Conservation (phyloP, 2,888 invertebrate species). For the Lepidochitona cinerea region DNA sequence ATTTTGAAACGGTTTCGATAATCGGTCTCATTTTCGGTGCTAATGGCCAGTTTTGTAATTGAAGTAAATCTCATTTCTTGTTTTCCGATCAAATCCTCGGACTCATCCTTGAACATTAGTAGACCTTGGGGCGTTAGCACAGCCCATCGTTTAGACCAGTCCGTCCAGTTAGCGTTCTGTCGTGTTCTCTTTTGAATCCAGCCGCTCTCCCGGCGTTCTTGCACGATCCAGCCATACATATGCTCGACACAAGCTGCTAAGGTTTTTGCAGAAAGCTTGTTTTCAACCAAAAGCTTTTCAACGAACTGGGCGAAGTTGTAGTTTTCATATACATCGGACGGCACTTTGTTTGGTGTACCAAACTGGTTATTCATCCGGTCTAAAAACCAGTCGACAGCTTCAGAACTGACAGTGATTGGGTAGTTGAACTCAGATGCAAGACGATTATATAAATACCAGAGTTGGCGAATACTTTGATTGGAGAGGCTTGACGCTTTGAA, state of each 20-base stretch:
- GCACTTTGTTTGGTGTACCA: background rate
- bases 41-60: too few relatives aligned
- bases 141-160: constrained; percentile 32
- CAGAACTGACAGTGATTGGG: constrained; percentile 23
- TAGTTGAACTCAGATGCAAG: constrained; percentile 23
- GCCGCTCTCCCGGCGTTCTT: constrained; percentile 27
- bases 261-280: constrained; percentile 11
- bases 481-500: too few relatives aligned
- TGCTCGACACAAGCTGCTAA: constrained; percentile 22
- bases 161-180: constrained; percentile 37
- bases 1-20: constrained; percentile 25
- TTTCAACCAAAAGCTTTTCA: background rate
- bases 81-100: background rate
- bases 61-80: too few relatives aligned
- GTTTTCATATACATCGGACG: background rate
- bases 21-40: background rate
- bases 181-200: constrained; percentile 30
- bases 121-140: constrained; percentile 11
- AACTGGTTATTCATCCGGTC: constrained; percentile 20
- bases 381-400: constrained; percentile 23
- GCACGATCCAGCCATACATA: constrained; percentile 31
- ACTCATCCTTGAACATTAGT: background rate
- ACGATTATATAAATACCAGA: constrained; percentile 34
- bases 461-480: constrained; percentile 11
- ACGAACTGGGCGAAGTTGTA: background rate